Conservation (phyloP, 2,797 vertebrate genomes). For the Muraenolepis orangiensis region DNA sequence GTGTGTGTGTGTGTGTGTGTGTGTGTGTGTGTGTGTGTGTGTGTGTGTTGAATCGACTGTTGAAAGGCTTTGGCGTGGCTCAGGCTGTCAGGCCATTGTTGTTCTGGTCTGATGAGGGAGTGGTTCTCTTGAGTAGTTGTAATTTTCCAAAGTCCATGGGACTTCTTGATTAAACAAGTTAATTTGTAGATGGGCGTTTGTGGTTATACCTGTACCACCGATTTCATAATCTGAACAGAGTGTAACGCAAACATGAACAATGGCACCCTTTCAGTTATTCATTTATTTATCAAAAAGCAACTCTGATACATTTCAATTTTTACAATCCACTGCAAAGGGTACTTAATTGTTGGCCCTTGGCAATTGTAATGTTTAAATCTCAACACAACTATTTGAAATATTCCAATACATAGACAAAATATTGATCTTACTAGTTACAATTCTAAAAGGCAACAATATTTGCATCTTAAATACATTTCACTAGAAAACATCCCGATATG, state of each 20-base stretch:
- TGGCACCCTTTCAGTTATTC: background rate
- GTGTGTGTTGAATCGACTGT: too few species aligned
- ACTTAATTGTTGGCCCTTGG: conserved; percentile 38
- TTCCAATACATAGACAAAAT: background rate
- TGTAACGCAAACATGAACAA: background rate
- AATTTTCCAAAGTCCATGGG: conserved; percentile 35
- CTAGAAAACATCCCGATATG: background rate
- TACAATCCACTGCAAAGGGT: conserved; percentile 28
- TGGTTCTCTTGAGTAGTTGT: background rate
- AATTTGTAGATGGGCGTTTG: background rate
- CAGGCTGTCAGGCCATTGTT: background rate
- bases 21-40: background rate
- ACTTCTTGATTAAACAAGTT: conserved; percentile 15
- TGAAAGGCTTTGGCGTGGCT: background rate
- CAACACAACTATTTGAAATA: background rate
- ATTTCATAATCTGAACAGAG: background rate
- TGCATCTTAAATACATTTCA: background rate
- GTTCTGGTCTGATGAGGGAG: conserved; percentile 28
- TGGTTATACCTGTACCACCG: background rate
- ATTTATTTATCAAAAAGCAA: background rate
- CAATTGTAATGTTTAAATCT: background rate
- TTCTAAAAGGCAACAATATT: background rate
- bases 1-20: background rate
- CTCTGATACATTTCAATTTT: conserved; percentile 11
- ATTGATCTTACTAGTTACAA: background rate